Evolutionary conservation across 2,113 vertebrate species (phyloP).

Genomic region (Penelope pileata): DNA sequence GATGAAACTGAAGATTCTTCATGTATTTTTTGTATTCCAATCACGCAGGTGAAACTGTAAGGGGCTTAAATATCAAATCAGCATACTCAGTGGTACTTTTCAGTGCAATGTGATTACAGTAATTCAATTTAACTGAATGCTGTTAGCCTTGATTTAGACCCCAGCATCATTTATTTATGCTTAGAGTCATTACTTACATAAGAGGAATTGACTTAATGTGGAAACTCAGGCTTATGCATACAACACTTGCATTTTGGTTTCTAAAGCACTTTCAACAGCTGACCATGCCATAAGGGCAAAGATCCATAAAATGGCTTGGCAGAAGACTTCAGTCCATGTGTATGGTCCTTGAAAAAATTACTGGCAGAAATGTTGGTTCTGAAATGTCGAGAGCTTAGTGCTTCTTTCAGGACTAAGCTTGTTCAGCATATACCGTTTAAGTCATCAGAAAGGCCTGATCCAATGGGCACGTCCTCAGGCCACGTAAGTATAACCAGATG

Average conservation of each 20-base stretch:
- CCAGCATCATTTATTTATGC: neutral
- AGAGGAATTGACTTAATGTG: neutral
- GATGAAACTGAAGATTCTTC: neutral
- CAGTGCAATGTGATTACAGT: neutral
- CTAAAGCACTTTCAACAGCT: neutral
- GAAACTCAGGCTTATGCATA: neutral
- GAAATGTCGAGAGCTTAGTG: neutral
- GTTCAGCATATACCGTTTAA: neutral
- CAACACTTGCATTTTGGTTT: neutral
- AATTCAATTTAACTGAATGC: constrained; percentile 42
- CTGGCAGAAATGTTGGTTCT: neutral
- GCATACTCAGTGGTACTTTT: constrained; percentile 42
- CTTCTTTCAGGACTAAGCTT: neutral
- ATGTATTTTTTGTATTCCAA: neutral
- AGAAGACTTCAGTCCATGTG: neutral
- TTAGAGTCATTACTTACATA: constrained; percentile 25
- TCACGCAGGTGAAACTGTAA: constrained; percentile 31
- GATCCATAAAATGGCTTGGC: neutral
- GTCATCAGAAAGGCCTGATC: neutral
- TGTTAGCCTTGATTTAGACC: constrained; percentile 49
- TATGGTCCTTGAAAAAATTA: neutral
- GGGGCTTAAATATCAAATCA: neutral
- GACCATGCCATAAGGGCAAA: neutral
- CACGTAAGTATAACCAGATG: constrained; percentile 30
- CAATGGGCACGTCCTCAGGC: neutral